Evolutionary conservation across 2,888 invertebrate genomes (phyloP), one percentile per base, ranked within the genome.

Genomic region (Chrysolina haemoptera): DNA sequence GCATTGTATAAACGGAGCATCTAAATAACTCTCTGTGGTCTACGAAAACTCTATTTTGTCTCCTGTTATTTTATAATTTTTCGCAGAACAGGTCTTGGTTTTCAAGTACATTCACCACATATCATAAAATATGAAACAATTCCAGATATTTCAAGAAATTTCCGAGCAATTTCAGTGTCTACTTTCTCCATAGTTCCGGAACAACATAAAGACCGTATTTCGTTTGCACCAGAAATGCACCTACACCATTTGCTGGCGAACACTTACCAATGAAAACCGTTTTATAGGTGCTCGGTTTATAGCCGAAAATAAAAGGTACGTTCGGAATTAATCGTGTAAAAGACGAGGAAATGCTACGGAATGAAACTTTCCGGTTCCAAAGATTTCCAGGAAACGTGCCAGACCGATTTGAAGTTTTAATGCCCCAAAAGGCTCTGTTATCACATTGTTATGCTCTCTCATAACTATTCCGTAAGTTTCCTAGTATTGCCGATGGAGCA

Each of bases 261-360:
- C 59, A 74, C 68, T 71, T 68, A 55, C 68, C 71, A 48, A 43
- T 62, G 55, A 68, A 66, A 68, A 62, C 71, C 71, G 68, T 70
- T 78, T 76, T 78, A 78, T 78, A 41, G 70, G 71, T 59, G 62
- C 62, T 22, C 70, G 62, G 64, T 78, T 78, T 76, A 78, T 66
- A 41, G 40, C 40, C 70, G 43, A 71, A 72, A 78, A 76, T 78
- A 78, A 76, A 78, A 65, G 64, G 74, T 63, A 74, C 68, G 62
- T 53, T 70, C n/a, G 74, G 53, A 68, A 73, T 78, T 78, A 78
- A 76, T 78, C 68, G 73, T 63, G 12, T 10, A 11, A 55, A 62
- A 72, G 59, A 35, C 59, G 59, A 59, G 59, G 35, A 59, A 64
- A 16, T 20, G 53, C 64, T 40, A 62, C 66, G 72, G 66, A 68